Evolutionary conservation across 1,140 invertebrate species (phyloP), one percentile per base, ranked within the genome.

Genomic region (Drosophila sproati): DNA sequence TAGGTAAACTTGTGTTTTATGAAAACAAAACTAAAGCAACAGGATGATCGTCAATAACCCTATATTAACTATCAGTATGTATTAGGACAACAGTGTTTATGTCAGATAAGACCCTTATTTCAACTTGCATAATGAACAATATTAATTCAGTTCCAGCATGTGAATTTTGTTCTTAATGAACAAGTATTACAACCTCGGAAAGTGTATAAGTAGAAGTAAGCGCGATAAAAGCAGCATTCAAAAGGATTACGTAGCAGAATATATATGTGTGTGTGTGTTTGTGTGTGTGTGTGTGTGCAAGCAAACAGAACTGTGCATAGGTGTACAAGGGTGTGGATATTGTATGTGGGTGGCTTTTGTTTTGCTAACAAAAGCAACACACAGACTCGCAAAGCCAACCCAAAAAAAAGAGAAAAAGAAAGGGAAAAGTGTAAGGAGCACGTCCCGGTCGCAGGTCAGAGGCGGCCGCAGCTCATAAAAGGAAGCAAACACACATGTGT

Each of bases 381-480:
- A 60, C 66, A 69, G 68, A 60, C 70, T 68, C 54, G 78, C 74
- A 70, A 48, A 52, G 28, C 55, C 7, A 61, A 39, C 43, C n/a
- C 8, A 68, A 43, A 31, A 56, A 59, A 71, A 37, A 43, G 5
- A 12, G 37, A n/a, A 41, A 59, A 57, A 51, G 82, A 76, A 87
- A 88, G 85, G 77, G 85, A 89, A 88, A 89, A 89, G 85, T 90
- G 80, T 90, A 88, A 88, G 85, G 80, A 89, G 81, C 83, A 89
- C 83, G 83, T 82, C 79, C 79, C 73, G 83, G 75, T 88, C 82
- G 83, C 70, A 88, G 87, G 59, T 59, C 83, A 82, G 81, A 82
- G 55, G 55, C 80, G 75, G 63, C 62, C 73, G 69, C 62, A 86
- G 79, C 75, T 81, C 82, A 82, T 87, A 82, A 87, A 87, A 82